Percentiles rank a stretch among this genome's conserved stretches.
Evolutionary conservation across 2,113 vertebrate species (phyloP).

Genomic region (Corvus hawaiiensis): DNA sequence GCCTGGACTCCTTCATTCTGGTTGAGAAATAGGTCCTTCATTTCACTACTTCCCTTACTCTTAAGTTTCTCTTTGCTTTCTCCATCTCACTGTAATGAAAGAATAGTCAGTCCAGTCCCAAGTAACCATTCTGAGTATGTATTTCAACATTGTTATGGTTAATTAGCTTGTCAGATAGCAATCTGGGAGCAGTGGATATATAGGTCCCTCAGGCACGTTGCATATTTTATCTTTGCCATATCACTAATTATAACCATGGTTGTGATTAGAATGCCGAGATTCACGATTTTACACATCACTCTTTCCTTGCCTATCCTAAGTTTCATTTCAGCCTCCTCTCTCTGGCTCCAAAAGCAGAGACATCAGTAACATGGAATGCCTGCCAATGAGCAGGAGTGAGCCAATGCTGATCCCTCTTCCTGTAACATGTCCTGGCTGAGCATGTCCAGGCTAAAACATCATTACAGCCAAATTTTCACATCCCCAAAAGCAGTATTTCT

Average conservation of each 20-base stretch:
- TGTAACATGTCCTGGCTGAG: conserved; percentile 1
- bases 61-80: not conserved
- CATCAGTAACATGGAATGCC: not conserved
- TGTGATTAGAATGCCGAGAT: not conserved
- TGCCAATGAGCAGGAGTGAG: not conserved
- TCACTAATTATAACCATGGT: not conserved
- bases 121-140: not conserved
- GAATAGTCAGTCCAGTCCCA: not conserved
- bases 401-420: not conserved
- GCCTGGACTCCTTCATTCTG: not conserved
- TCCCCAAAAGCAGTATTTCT: not conserved
- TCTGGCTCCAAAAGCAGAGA: not conserved
- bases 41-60: not conserved
- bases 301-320: not conserved
- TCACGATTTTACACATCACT: not conserved
- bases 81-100: not conserved
- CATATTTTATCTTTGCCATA: not conserved
- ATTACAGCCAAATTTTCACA: not conserved
- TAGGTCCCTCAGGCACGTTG: not conserved
- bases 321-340: not conserved
- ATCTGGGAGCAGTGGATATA: not conserved
- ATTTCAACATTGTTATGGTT: not conserved
- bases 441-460: not conserved
- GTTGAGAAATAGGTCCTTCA: not conserved
- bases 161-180: conserved; percentile 30